phyloP scores from a whole-genome alignment of 2,113 vertebrate species.

The Hyperopisus bebe region DNA sequence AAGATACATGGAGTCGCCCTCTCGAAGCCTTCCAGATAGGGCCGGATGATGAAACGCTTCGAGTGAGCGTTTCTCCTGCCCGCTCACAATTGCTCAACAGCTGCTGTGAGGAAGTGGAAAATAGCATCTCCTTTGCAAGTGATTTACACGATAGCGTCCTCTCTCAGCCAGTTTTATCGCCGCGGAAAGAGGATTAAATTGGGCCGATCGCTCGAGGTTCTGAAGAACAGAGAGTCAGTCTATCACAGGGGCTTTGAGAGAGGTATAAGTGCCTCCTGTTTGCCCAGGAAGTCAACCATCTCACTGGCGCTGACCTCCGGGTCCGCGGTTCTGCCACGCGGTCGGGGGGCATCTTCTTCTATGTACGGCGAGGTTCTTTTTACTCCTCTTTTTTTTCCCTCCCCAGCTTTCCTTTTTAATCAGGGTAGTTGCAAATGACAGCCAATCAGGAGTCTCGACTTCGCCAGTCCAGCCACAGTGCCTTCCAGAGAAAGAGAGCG shows the following conservation, averaged over 20 bases:
- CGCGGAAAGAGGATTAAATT: constrained; percentile 8
- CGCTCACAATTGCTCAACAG: constrained; percentile 2
- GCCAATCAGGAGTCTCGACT: background rate
- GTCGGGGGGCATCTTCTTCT: background rate
- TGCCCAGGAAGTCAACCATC: background rate
- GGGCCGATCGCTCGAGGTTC: constrained; percentile 8
- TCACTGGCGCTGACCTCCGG: background rate
- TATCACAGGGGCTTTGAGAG: background rate
- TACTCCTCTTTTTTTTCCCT: background rate
- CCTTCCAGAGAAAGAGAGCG: constrained; percentile 8
- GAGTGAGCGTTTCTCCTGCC: background rate
- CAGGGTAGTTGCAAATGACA: background rate
- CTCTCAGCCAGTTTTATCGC: background rate
- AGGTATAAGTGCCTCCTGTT: background rate
- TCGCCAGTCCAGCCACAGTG: background rate
- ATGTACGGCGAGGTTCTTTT: background rate
- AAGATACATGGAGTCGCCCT: background rate
- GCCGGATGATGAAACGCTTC: constrained; percentile 9
- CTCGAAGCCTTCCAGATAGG: background rate
- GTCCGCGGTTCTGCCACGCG: background rate
- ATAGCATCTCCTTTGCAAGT: constrained; percentile 1
- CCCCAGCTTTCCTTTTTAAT: background rate
- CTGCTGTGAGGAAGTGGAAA: background rate
- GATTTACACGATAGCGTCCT: constrained; percentile 6
- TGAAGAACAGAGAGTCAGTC: background rate